phyloP scores from a whole-genome alignment of 2,888 invertebrate species.

The Diadegma fenestrale region DNA sequence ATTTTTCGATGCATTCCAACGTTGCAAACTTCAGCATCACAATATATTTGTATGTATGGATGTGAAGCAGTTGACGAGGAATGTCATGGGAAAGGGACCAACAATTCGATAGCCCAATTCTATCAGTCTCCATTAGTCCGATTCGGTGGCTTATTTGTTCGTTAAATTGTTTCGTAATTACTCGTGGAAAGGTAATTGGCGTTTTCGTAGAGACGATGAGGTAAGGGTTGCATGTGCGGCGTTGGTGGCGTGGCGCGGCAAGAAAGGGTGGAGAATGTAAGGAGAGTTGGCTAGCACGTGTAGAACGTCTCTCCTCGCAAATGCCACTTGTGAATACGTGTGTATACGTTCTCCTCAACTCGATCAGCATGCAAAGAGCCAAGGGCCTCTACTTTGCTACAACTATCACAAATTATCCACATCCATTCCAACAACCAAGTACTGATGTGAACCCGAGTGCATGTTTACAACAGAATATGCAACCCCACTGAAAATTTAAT shows the following conservation, averaged over 20 bases:
- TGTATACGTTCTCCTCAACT: constrained; percentile 33
- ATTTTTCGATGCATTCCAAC: too few relatives aligned
- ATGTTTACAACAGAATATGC: neutral
- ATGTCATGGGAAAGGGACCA: neutral
- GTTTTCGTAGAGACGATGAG: constrained; percentile 73
- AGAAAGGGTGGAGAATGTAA: constrained; percentile 58
- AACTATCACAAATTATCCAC: constrained; percentile 65
- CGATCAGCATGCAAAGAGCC: constrained; percentile 58
- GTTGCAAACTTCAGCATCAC: too few relatives aligned
- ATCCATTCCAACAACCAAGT: constrained; percentile 56
- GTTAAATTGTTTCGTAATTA: constrained; percentile 81
- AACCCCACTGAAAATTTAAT: too few relatives aligned
- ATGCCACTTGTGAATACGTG: constrained; percentile 43
- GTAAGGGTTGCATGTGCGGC: constrained; percentile 79
- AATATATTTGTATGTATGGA: neutral
- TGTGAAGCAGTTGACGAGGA: neutral
- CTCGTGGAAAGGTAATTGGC: constrained; percentile 75
- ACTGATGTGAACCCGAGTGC: constrained; percentile 3
- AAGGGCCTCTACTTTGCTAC: constrained; percentile 50
- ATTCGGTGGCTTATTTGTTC: constrained; percentile 74
- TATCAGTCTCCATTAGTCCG: constrained; percentile 76
- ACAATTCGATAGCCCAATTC: constrained; percentile 37
- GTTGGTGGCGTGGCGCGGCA: constrained; percentile 64
- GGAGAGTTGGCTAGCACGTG: constrained; percentile 14
- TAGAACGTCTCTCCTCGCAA: constrained; percentile 49